A percentile compares a stretch with the other conserved stretches of the same genome.
These are phyloP conservation scores for Lithodes maja DNA, from an alignment of 2,888 invertebrate species.

Conservation along the genomic window DNA sequence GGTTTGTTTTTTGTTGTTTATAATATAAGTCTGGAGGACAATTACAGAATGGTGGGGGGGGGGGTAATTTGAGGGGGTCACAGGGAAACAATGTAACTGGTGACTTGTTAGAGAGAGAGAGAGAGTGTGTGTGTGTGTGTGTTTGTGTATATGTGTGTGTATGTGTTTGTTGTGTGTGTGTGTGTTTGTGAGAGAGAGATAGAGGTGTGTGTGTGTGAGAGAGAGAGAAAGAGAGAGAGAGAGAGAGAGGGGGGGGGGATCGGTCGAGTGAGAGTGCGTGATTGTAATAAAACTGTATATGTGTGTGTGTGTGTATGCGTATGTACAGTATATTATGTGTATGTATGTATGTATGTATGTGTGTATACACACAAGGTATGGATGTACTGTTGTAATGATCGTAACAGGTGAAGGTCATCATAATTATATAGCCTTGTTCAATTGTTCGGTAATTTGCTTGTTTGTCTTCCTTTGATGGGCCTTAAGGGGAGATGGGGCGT, in stretches of 20 bases:
- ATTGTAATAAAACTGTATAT: not conserved
- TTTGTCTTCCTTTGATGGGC: too few relatives aligned
- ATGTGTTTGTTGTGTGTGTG: conserved; percentile 29
- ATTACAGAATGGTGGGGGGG: not conserved
- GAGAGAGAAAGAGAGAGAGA: not conserved
- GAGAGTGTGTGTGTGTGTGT: conserved; percentile 23
- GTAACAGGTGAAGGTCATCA: too few relatives aligned
- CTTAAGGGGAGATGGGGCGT: too few relatives aligned
- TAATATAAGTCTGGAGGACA: not conserved
- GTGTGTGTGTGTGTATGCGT: conserved; percentile 9
- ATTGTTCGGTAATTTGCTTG: too few relatives aligned
- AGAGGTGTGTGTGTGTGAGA: not conserved
- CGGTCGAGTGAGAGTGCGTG: not conserved
- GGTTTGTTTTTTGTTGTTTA: too few relatives aligned
- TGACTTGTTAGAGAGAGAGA: not conserved
- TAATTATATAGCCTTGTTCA: too few relatives aligned
- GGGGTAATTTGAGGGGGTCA: not conserved
- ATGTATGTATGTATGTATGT: not conserved
- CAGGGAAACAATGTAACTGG: not conserved
- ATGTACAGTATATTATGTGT: too few relatives aligned
- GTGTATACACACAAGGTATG: not conserved
- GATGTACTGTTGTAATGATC: too few relatives aligned
- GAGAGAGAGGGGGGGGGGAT: not conserved
- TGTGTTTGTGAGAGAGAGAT: conserved; percentile 1
- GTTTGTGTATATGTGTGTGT: conserved; percentile 24